Evolutionary conservation across 2,888 invertebrate genomes (phyloP).

Genomic region (Tipula unca): DNA sequence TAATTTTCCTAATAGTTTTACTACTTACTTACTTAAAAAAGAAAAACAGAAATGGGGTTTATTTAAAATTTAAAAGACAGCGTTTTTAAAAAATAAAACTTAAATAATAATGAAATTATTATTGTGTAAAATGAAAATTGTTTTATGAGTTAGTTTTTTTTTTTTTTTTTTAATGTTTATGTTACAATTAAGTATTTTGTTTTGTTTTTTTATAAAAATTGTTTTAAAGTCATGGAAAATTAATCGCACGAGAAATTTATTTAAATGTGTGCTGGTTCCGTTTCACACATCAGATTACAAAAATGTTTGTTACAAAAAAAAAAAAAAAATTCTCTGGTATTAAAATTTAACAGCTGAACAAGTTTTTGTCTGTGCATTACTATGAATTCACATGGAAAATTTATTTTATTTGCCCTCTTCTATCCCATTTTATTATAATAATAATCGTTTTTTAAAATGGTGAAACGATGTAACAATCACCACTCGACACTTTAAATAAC

Average conservation of each 20-base stretch:
- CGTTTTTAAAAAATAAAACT: not conserved
- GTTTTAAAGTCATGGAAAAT: not conserved
- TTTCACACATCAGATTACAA: not conserved
- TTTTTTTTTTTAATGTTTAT: not conserved
- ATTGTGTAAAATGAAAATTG: not conserved
- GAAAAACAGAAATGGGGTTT: not conserved
- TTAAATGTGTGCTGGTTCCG: not conserved
- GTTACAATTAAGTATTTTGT: not conserved
- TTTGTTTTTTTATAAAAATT: not conserved
- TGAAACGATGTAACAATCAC: not conserved
- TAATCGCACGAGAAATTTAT: not conserved
- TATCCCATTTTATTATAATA: too few species aligned
- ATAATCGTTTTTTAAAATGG: not conserved
- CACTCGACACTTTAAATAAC: not conserved
- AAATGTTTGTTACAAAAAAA: not conserved
- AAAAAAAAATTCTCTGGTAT: not conserved
- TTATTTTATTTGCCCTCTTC: not conserved
- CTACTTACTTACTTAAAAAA: not conserved
- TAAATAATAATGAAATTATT: not conserved
- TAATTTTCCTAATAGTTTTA: not conserved
- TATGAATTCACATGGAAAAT: not conserved
- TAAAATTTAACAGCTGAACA: not conserved
- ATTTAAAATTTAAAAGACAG: slow-evolving; percentile 8
- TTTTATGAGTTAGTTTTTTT: not conserved
- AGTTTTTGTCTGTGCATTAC: not conserved